Evolutionary conservation across 2,113 vertebrate genomes (phyloP), one percentile per base, ranked within the genome.

Genomic region (Notothenia rossii): DNA sequence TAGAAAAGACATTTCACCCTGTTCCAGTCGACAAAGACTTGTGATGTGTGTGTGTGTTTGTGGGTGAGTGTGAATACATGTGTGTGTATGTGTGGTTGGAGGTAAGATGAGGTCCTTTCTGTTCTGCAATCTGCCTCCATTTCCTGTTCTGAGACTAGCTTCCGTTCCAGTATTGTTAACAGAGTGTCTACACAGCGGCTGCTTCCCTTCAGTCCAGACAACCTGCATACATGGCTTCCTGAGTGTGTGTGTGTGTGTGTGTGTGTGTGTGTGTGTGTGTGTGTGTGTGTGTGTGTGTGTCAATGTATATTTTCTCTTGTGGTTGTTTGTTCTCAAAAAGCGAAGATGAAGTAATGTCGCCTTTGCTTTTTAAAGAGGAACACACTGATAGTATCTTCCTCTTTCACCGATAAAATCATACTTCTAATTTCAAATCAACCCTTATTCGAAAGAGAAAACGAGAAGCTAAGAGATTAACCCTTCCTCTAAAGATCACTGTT

Each of bases 81-180:
- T 68, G 62, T 76, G 69, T 46, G 69, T 55, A 56, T 14, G 33
- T 3, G 20, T 7, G 68, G 2, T 58, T 9, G 48, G 49, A 3
- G 43, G 61, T 45, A 15, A 48, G 25, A 50, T 59, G 55, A 59
- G 59, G 60, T 64, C 68, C 18, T 3, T 22, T 67, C 51, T 64
- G 81, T 83, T 91, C 74, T 78, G 67, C 70, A 89, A 75, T 85
- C 81, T 71, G 86, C 58, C 72, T 77, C 45, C 49, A 84, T 88
- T 94, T 95, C 93, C 94, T 91, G 88, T 93, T 91, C 81, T 86
- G 18, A 78, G 72, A 82, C 66, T 18, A 60, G 84, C 73, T 93
- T 94, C 93, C 91, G 74, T 81, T 91, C 85, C 71, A 82, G 87
- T 74, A 89, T 93, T 94, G 92, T 92, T 90, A 84, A 72, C 56